Conservation (phyloP, 2,888 invertebrate species). For the Proisotoma minuta region DNA sequence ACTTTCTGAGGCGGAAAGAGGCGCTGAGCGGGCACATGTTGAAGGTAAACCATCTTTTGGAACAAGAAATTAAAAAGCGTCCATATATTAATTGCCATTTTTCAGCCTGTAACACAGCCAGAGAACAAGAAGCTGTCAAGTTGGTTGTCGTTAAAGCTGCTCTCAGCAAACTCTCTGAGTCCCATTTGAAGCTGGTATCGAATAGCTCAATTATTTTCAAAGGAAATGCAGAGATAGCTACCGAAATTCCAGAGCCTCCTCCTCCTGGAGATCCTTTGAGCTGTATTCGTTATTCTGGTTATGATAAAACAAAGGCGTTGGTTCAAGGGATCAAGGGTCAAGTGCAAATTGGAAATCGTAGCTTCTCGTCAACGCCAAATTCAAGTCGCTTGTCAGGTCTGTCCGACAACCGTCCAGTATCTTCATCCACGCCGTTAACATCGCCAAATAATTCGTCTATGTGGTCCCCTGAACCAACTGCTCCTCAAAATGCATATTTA, state of each 20-base stretch:
- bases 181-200: slow-evolving; percentile 54
- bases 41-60: slow-evolving; percentile 51
- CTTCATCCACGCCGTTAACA: slow-evolving; percentile 34
- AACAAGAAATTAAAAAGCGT: too few relatives aligned
- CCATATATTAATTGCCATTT: slow-evolving; percentile 7
- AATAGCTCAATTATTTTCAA: slow-evolving; percentile 54
- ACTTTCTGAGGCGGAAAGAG: slow-evolving; percentile 53
- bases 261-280: slow-evolving; percentile 45
- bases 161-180: slow-evolving; percentile 53
- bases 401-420: slow-evolving; percentile 17
- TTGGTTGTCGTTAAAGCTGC: slow-evolving; percentile 55
- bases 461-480: slow-evolving; percentile 32
- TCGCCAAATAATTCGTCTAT: slow-evolving; percentile 27
- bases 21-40: slow-evolving; percentile 53
- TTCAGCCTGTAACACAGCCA: slow-evolving; percentile 53
- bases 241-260: slow-evolving; percentile 53
- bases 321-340: slow-evolving; percentile 39
- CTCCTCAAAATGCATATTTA: slow-evolving; percentile 20
- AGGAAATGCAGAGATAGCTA: slow-evolving; percentile 53
- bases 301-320: slow-evolving; percentile 37
- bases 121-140: slow-evolving; percentile 56
- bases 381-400: slow-evolving; percentile 7
- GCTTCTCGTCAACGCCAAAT: background rate
- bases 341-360: slow-evolving; percentile 17
- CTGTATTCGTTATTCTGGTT: slow-evolving; percentile 42